Evolutionary conservation across 2,888 invertebrate species (phyloP).

Genomic region (Papilio demoleus): DNA sequence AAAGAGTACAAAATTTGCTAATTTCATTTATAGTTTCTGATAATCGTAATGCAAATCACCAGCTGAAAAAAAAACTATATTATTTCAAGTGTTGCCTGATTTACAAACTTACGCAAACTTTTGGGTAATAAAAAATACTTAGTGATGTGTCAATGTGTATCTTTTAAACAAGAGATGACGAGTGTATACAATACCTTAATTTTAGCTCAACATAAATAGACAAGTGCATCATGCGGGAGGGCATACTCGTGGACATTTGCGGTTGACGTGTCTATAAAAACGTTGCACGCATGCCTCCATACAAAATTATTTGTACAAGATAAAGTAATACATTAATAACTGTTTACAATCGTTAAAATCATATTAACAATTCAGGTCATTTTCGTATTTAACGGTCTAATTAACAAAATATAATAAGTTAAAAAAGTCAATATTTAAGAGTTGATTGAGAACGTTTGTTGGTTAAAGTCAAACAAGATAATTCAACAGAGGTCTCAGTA

Average conservation of each 20-base stretch:
- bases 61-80: background rate
- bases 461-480: background rate
- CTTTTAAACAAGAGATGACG: constrained; percentile 5
- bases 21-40: too few relatives aligned
- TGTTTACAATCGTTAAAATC: background rate
- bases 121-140: background rate
- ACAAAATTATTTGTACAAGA: background rate
- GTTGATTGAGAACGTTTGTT: background rate
- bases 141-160: background rate
- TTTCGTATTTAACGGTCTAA: background rate
- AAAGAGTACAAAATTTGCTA: too few relatives aligned
- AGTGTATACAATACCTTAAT: constrained; percentile 13
- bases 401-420: background rate
- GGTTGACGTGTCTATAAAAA: constrained; percentile 11
- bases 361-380: background rate
- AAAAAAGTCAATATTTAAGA: background rate
- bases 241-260: background rate
- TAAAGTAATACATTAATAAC: constrained; percentile 12
- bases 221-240: constrained; percentile 3
- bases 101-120: background rate
- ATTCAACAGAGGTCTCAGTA: background rate
- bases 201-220: constrained; percentile 28
- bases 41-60: too few relatives aligned
- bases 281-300: background rate
- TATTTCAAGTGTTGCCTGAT: background rate